phyloP scores from a whole-genome alignment of 2,797 vertebrate species.

The Sciurus carolinensis region DNA sequence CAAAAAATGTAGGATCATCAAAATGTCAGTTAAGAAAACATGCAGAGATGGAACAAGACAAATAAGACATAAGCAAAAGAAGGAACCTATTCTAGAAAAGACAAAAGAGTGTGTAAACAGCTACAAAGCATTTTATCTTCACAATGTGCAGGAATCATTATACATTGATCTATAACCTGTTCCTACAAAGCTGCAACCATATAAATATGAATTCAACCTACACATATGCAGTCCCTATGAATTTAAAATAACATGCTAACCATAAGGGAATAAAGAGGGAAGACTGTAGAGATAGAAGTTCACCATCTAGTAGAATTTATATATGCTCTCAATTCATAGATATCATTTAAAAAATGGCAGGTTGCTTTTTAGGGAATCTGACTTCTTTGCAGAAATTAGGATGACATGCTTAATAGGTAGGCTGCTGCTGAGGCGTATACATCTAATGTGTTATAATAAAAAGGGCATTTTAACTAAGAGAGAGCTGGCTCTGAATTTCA shows the following conservation, averaged over 20 bases:
- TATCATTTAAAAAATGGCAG: slow-evolving; percentile 43
- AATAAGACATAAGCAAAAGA: neutral
- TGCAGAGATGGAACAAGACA: neutral
- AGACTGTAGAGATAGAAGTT: neutral
- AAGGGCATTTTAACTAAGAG: slow-evolving; percentile 11
- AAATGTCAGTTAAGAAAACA: neutral
- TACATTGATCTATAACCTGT: neutral
- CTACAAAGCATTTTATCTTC: neutral
- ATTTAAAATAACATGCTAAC: neutral
- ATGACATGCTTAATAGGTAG: slow-evolving; percentile 2
- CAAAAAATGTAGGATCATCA: neutral
- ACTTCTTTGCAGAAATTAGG: slow-evolving; percentile 52
- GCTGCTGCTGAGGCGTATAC: neutral
- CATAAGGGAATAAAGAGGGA: neutral
- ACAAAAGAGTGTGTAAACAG: neutral
- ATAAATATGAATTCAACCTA: neutral
- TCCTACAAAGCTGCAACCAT: neutral
- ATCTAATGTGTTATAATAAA: slow-evolving; percentile 48
- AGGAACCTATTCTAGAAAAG: neutral
- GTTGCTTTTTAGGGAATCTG: neutral
- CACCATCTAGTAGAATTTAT: neutral
- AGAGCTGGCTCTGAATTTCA: neutral
- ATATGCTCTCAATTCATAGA: neutral
- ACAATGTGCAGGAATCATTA: neutral
- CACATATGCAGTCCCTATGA: neutral